Percentiles rank a stretch among this genome's conserved stretches.
These are phyloP conservation scores for Epsilonema sp. DNA, from an alignment of 2,888 invertebrate genomes.

Conservation along the genomic window DNA sequence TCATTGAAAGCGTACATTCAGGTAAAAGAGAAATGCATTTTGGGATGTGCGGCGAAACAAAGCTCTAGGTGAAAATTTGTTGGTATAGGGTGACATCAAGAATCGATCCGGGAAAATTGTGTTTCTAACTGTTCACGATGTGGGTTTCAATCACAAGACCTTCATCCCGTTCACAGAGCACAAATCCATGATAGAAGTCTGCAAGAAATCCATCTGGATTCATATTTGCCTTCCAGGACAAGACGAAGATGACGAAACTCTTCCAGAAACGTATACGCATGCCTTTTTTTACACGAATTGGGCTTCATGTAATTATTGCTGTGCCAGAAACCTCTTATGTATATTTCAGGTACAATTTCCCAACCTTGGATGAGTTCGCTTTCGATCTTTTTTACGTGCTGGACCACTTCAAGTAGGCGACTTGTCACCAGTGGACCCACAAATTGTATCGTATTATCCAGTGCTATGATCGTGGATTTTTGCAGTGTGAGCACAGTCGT, in stretches of 20 bases:
- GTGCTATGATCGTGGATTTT: conserved; percentile 7
- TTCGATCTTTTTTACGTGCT: conserved; percentile 58
- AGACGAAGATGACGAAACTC: conserved; percentile 52
- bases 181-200: conserved; percentile 57
- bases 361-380: conserved; percentile 54
- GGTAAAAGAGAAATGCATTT: too few relatives aligned
- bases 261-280: conserved; percentile 37
- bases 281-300: not conserved
- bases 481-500: conserved; percentile 51
- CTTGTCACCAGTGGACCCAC: too few relatives aligned
- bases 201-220: conserved; percentile 54
- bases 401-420: conserved; percentile 48
- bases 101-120: conserved; percentile 57
- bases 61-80: too few relatives aligned
- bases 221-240: conserved; percentile 64
- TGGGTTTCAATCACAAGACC: conserved; percentile 42
- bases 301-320: not conserved
- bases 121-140: conserved; percentile 63
- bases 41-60: too few relatives aligned
- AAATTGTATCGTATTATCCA: too few relatives aligned
- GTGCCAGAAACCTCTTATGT: too few relatives aligned
- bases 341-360: conserved; percentile 48
- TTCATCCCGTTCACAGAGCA: conserved; percentile 51
- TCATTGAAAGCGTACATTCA: not conserved
- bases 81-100: conserved; percentile 51